These are phyloP conservation scores for Bos indicus DNA, from an alignment of 2,113 vertebrate species.

Conservation along the genomic window DNA sequence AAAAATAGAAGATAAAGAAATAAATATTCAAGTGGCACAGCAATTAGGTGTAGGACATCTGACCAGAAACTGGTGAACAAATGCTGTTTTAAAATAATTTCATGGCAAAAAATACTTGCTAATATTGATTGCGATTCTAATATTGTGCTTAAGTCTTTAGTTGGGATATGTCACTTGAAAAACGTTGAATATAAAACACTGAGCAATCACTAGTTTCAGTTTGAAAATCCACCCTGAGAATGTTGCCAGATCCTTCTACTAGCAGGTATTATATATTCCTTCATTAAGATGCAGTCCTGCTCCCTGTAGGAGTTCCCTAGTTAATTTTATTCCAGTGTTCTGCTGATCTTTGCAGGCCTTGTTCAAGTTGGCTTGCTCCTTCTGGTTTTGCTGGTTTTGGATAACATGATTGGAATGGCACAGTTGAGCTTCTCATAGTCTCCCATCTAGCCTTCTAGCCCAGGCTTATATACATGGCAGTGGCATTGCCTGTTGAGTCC, in stretches of 20 bases:
- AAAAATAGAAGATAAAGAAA: neutral
- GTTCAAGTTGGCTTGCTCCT: neutral
- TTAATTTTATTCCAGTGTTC: neutral
- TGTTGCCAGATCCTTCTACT: neutral
- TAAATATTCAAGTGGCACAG: neutral
- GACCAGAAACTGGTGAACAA: neutral
- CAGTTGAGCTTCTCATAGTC: neutral
- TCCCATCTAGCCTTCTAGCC: neutral
- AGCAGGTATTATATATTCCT: neutral
- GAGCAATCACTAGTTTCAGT: neutral
- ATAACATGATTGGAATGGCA: neutral
- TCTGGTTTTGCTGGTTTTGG: neutral
- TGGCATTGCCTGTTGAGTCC: neutral
- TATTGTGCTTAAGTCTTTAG: neutral
- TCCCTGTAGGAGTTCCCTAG: neutral
- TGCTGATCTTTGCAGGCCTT: neutral
- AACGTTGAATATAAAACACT: neutral
- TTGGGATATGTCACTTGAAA: neutral
- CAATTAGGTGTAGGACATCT: neutral
- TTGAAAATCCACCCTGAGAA: neutral
- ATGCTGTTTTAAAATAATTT: neutral
- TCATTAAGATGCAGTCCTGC: neutral
- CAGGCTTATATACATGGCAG: neutral
- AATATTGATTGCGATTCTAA: neutral
- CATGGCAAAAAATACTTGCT: neutral